A percentile compares a stretch with the other conserved stretches of the same genome.
phyloP scores from a whole-genome alignment of 2,888 invertebrate species.

The Pyralis farinalis region DNA sequence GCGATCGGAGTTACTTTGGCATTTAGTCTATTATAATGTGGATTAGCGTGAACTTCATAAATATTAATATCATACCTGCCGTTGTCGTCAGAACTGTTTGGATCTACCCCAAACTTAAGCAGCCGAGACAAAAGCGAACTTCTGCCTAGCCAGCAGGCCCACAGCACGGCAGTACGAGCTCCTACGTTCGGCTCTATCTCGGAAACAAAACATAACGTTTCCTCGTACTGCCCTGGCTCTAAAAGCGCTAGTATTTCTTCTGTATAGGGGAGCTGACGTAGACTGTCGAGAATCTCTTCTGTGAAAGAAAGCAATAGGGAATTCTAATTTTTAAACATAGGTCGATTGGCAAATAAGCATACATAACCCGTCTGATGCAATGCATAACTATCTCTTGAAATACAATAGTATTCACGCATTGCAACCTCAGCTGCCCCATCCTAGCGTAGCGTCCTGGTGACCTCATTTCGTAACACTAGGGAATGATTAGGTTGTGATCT shows the following conservation, averaged over 20 bases:
- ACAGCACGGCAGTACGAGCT: conserved; percentile 76
- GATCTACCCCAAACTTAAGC: conserved; percentile 80
- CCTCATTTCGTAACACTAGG: too few species aligned
- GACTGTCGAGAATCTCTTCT: conserved; percentile 63
- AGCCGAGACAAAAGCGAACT: conserved; percentile 75
- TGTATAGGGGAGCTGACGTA: conserved; percentile 64
- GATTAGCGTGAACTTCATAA: too few species aligned
- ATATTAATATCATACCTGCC: conserved; percentile 79
- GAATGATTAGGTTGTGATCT: too few species aligned
- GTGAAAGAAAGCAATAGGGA: conserved; percentile 11
- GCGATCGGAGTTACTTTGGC: too few species aligned
- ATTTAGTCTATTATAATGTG: too few species aligned
- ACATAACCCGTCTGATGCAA: too few species aligned
- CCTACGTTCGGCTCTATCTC: conserved; percentile 45
- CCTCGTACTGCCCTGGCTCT: conserved; percentile 63
- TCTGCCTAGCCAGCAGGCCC: conserved; percentile 83
- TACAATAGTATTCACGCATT: too few species aligned
- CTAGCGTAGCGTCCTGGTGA: too few species aligned
- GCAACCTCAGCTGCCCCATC: too few species aligned
- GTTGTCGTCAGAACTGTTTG: conserved; percentile 83
- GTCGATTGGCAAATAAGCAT: too few species aligned
- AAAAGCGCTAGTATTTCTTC: conserved; percentile 63
- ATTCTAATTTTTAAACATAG: too few species aligned
- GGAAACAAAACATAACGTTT: conserved; percentile 51
- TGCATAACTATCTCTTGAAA: too few species aligned